phyloP scores from a whole-genome alignment of 2,888 invertebrate genomes.

The Drosophila neutralis region DNA sequence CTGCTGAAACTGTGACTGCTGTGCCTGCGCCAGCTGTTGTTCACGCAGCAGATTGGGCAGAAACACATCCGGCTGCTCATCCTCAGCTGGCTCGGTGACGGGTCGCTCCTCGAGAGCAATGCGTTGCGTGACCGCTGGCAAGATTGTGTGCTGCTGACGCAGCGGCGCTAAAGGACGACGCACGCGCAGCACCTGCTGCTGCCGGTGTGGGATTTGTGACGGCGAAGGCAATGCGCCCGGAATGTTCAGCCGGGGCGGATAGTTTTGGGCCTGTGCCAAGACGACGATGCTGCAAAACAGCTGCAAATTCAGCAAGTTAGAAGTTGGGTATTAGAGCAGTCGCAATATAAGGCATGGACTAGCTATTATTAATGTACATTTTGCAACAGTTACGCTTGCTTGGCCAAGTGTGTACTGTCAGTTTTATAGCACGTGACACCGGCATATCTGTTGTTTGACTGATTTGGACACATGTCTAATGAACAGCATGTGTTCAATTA shows the following conservation, averaged over 20 bases:
- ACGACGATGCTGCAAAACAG: conserved; percentile 62
- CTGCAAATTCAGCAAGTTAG: conserved; percentile 41
- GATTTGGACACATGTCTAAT: conserved; percentile 31
- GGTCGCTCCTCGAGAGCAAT: conserved; percentile 86
- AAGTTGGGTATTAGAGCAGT: conserved; percentile 10
- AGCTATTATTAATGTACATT: not conserved
- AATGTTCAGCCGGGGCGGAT: conserved; percentile 88
- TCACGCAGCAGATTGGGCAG: conserved; percentile 85
- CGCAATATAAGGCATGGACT: conserved; percentile 18
- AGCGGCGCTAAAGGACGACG: conserved; percentile 85
- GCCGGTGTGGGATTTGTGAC: conserved; percentile 78
- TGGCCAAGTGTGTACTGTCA: conserved; percentile 10
- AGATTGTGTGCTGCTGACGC: conserved; percentile 84
- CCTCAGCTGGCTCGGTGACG: conserved; percentile 89
- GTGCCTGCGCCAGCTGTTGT: conserved; percentile 83
- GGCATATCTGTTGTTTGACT: not conserved
- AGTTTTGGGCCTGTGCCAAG: conserved; percentile 85
- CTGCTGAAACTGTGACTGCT: conserved; percentile 82
- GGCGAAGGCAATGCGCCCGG: conserved; percentile 87
- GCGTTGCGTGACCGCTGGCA: conserved; percentile 84
- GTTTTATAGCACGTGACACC: conserved; percentile 8
- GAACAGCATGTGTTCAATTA: conserved; percentile 7
- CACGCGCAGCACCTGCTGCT: conserved; percentile 81
- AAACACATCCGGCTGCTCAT: conserved; percentile 86
- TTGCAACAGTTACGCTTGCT: conserved; percentile 25